These are phyloP conservation scores for Agapornis roseicollis DNA, from an alignment of 2,113 vertebrate species.

Conservation along the genomic window DNA sequence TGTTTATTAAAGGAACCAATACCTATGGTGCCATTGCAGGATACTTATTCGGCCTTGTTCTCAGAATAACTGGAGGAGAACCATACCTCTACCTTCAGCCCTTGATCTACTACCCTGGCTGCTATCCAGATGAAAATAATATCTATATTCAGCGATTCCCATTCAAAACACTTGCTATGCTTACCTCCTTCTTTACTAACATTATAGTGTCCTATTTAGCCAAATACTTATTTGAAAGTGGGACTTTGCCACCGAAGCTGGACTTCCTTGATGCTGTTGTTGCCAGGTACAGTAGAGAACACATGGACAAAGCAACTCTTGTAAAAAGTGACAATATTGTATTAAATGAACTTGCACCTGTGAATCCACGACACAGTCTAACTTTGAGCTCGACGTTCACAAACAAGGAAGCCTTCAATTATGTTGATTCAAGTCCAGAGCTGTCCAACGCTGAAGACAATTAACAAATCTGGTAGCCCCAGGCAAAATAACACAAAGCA, in stretches of 20 bases:
- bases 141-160: constrained; percentile 90
- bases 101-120: constrained; percentile 91
- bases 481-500: not conserved
- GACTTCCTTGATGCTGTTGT: constrained; percentile 94
- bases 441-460: constrained; percentile 81
- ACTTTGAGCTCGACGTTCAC: constrained; percentile 86
- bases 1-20: constrained; percentile 95
- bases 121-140: constrained; percentile 78
- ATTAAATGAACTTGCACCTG: constrained; percentile 89
- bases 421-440: constrained; percentile 84
- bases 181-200: constrained; percentile 88
- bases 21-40: constrained; percentile 92
- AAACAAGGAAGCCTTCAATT: constrained; percentile 86
- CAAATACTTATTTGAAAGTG: constrained; percentile 95
- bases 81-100: constrained; percentile 92
- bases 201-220: constrained; percentile 86
- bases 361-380: constrained; percentile 81
- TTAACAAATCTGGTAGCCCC: constrained; percentile 12
- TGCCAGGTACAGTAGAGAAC: constrained; percentile 92
- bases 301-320: constrained; percentile 95
- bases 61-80: constrained; percentile 93
- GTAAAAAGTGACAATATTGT: constrained; percentile 92
- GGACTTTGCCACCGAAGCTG: constrained; percentile 88
- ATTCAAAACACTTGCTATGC: constrained; percentile 92
- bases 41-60: constrained; percentile 87